These are phyloP conservation scores for Fundulus diaphanus DNA, from an alignment of 2,797 vertebrate genomes.

Conservation along the genomic window DNA sequence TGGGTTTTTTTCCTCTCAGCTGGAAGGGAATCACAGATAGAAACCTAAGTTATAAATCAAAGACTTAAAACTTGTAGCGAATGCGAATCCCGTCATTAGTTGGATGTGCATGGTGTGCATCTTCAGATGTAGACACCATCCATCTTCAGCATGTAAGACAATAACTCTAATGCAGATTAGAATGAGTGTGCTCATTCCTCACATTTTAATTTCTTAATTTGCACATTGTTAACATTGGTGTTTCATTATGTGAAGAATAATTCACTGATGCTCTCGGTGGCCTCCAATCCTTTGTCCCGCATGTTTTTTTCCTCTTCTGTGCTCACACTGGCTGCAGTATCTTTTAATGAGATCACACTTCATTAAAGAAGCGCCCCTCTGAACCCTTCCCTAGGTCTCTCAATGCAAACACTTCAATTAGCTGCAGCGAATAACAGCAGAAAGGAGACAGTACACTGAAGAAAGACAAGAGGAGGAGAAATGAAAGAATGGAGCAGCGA, in stretches of 20 bases:
- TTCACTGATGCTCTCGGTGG: conserved; percentile 43
- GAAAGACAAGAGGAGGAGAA: conserved; percentile 4
- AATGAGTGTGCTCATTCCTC: conserved; percentile 1
- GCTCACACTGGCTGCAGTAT: conserved; percentile 71
- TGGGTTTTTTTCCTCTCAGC: too few species aligned
- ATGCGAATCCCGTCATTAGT: neutral
- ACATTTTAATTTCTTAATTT: conserved; percentile 34
- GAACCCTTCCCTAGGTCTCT: conserved; percentile 74
- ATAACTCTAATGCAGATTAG: conserved; percentile 16
- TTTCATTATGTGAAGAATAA: conserved; percentile 61
- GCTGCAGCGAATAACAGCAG: conserved; percentile 33
- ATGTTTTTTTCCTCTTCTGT: conserved; percentile 27
- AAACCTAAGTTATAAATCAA: conserved; percentile 1
- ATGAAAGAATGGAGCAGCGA: conserved; percentile 14
- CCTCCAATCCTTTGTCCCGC: conserved; percentile 55
- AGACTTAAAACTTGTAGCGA: neutral
- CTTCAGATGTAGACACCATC: neutral
- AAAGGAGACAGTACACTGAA: conserved; percentile 30
- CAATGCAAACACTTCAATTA: conserved; percentile 76
- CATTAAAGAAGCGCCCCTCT: conserved; percentile 77
- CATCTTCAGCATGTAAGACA: neutral
- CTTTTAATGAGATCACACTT: conserved; percentile 91
- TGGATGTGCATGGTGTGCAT: neutral
- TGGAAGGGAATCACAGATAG: neutral
- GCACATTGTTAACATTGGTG: conserved; percentile 33